These are phyloP conservation scores for Hydrochoerus hydrochaeris DNA, from an alignment of 2,113 vertebrate species.

Conservation along the genomic window DNA sequence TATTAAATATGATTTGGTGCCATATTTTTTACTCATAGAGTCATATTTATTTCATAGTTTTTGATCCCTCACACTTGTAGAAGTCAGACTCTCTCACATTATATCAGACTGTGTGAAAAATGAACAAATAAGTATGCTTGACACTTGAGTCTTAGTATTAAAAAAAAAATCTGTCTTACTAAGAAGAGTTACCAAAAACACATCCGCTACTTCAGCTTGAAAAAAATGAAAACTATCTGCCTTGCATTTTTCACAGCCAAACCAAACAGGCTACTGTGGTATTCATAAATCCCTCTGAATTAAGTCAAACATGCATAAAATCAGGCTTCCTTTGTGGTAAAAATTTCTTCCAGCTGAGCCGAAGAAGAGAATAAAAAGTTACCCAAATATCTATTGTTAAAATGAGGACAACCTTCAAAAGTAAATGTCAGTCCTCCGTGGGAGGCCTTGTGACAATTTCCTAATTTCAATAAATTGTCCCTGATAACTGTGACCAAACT, in stretches of 20 bases:
- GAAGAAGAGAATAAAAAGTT: conserved; percentile 69
- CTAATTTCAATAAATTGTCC: conserved; percentile 76
- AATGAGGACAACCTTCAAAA: conserved; percentile 56
- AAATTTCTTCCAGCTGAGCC: conserved; percentile 78
- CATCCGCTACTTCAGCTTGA: conserved; percentile 67
- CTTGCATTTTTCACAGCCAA: conserved; percentile 74
- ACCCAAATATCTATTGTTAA: conserved; percentile 72
- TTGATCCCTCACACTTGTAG: conserved; percentile 12
- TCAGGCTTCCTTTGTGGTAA: conserved; percentile 77
- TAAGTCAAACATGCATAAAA: conserved; percentile 82
- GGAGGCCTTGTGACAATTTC: conserved; percentile 53
- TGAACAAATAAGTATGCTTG: conserved; percentile 30
- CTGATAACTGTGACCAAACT: conserved; percentile 36
- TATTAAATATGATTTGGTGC: conserved; percentile 4
- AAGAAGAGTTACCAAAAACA: conserved; percentile 59
- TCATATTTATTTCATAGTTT: conserved; percentile 42
- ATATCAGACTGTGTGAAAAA: conserved; percentile 57
- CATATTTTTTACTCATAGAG: conserved; percentile 22
- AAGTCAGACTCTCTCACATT: conserved; percentile 37
- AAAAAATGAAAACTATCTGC: conserved; percentile 72
- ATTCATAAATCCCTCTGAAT: conserved; percentile 77
- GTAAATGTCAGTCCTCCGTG: background rate
- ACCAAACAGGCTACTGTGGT: conserved; percentile 73
- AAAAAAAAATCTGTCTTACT: conserved; percentile 27
- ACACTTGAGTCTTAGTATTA: background rate